Base-by-base conservation (phyloP, 1,140 invertebrate genomes). In the Heliconius himera region DNA sequence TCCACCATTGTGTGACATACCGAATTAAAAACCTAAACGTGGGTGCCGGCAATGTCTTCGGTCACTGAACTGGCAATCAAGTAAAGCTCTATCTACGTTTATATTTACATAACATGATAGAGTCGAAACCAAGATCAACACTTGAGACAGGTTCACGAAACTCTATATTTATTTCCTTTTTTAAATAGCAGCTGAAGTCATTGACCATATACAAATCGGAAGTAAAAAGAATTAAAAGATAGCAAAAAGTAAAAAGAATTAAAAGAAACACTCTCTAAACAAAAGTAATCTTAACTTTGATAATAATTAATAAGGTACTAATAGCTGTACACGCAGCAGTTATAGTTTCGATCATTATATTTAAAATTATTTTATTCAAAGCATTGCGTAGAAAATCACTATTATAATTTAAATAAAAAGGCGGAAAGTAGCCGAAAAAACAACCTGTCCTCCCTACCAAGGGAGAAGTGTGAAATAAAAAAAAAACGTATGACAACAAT, bases 61-160 rank as follows among this genome's bases (percentile, higher is more conserved):
- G 91, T 93, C 90, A 86, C 33, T 87, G 91, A 93, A 90, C 91
- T 83, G 85, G 87, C 82, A 83, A 89, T 92, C 84, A 91, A 89
- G 86, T 91, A 91, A 91, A 84, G 84, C 87, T 75, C 88, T 88
- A 83, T 81, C 85, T 89, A 88, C 87, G 83, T 82, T 82, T 90
- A 88, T n/a, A 94, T 94, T 94, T 90, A 93, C 91, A 94, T 94
- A 94, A 94, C 90, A 88, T 87, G 89, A 91, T 91, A 90, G 88
- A 90, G 79, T 88, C 85, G 87, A 92, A 84, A 87, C 85, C 77
- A 89, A 91, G 79, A 91, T 84, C 89, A 89, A 93, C 88, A 93
- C 87, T 90, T 87, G 80, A 89, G 86, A 86, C 86, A 82, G 85
- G 90, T 90, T 88, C 85, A 89, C 81, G n/a, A 84, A 90, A 88